Evolutionary conservation across 2,888 invertebrate species (phyloP), one percentile per base, ranked within the genome.

Genomic region (Cybosia mesomella): DNA sequence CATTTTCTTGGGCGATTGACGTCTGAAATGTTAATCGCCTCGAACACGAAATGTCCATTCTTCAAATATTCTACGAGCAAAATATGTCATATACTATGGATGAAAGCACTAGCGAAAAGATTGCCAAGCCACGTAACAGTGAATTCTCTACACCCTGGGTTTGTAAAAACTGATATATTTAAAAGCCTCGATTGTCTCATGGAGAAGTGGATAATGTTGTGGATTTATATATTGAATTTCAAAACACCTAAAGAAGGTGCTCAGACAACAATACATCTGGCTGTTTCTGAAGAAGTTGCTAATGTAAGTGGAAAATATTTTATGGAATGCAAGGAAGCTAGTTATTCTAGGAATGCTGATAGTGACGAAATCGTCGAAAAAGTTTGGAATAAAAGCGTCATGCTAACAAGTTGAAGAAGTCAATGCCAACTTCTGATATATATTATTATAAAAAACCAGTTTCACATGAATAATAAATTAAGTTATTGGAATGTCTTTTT

Each of bases 91-190:
- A 72, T 95, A 1, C 77, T 95, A 2, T 93, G 92, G 88, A 87
- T 88, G 15, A 93, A 90, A 63, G 94, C 93, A 8, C 83, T 95
- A 18, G 88, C 90, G 0, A 91, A 88, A 54, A 83, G 87, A 34
- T 73, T 95, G 3, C 89, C 92, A 1, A 79, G 80, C 15, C 96
- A 96, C 5, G 96, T 98, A 0, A 97, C 97, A 0, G 97, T 96
- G 0, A 98, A 98, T 85, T 97, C 96, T 75, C 89, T 98, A 62
- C 98, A 98, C 91, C 98, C 98, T 0, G 98, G 98, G 15, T 92
- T 97, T 87, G 97, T 98, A 53, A 96, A 97, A 85, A 97, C 97
- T 0, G 97, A 97, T 32, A 97, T 98, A 64, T 97, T 97, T 96
- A 95, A 96, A 49, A 96, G 95, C 78, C 89, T 96, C 15, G 96